phyloP scores from a whole-genome alignment of 92 coral and sea anemone species.

The Porites evermanni region DNA sequence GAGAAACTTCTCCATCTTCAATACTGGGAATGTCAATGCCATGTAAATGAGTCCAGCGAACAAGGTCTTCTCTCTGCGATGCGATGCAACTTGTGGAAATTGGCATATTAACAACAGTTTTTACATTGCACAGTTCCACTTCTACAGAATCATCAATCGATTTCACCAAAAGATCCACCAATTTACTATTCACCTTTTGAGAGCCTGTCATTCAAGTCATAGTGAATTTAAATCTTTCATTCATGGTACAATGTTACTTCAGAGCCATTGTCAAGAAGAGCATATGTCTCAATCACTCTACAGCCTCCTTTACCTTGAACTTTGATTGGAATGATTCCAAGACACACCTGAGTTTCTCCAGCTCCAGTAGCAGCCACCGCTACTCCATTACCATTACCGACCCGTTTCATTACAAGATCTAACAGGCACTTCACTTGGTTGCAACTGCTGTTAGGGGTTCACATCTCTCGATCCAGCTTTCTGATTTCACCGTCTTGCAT shows the following conservation, averaged over 20 bases:
- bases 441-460: too few relatives aligned
- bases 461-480: too few relatives aligned
- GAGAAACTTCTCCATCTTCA: background rate
- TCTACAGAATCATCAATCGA: slow-evolving; percentile 60
- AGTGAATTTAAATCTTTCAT: slow-evolving; percentile 51
- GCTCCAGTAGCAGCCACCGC: slow-evolving; percentile 61
- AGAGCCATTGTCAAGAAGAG: too few relatives aligned
- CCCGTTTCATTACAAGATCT: background rate
- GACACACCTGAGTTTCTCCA: slow-evolving; percentile 42
- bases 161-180: slow-evolving; percentile 56
- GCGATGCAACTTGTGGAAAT: slow-evolving; percentile 60
- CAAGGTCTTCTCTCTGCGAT: slow-evolving; percentile 32
- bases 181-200: slow-evolving; percentile 43
- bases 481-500: too few relatives aligned
- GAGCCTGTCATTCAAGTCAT: slow-evolving; percentile 73
- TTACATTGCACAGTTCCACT: slow-evolving; percentile 62
- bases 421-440: background rate
- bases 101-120: slow-evolving; percentile 70
- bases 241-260: slow-evolving; percentile 48
- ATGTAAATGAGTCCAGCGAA: slow-evolving; percentile 53
- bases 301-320: too few relatives aligned
- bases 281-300: too few relatives aligned
- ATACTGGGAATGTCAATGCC: slow-evolving; percentile 39
- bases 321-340: slow-evolving; percentile 72
- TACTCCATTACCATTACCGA: background rate